Evolutionary conservation across 1,140 invertebrate species (phyloP).

Genomic region (Listronotus bonariensis): DNA sequence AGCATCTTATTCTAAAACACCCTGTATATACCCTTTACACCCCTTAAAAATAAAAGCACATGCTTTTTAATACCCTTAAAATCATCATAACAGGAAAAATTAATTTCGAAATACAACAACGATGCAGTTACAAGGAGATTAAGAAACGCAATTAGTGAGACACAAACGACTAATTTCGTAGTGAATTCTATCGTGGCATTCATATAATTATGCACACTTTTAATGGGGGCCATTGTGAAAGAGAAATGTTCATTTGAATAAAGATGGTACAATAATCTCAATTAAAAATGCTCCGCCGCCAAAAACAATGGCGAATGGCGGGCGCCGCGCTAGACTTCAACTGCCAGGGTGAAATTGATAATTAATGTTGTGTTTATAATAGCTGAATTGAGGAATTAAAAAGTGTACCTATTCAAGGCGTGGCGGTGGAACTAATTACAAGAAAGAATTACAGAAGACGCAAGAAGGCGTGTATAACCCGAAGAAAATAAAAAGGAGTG

Average conservation of each 20-base stretch:
- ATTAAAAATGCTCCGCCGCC: slow-evolving; percentile 54
- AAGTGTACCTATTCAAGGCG: slow-evolving; percentile 52
- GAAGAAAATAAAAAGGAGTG: slow-evolving; percentile 41
- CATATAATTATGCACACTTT: slow-evolving; percentile 56
- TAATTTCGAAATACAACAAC: slow-evolving; percentile 29
- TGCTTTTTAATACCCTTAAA: slow-evolving; percentile 7
- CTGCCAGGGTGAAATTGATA: slow-evolving; percentile 53
- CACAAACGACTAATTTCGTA: slow-evolving; percentile 55
- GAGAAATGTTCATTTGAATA: slow-evolving; percentile 55
- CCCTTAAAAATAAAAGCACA: slow-evolving; percentile 1
- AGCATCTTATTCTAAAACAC: too few relatives aligned
- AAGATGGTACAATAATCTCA: slow-evolving; percentile 56
- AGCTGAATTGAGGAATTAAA: slow-evolving; percentile 55
- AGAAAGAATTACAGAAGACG: slow-evolving; percentile 40
- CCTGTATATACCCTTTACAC: too few relatives aligned
- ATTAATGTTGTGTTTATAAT: slow-evolving; percentile 58
- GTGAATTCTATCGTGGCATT: slow-evolving; percentile 46
- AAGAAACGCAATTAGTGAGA: slow-evolving; percentile 51
- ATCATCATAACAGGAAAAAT: slow-evolving; percentile 11
- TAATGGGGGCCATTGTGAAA: slow-evolving; percentile 48
- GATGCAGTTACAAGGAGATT: slow-evolving; percentile 48
- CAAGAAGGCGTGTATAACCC: slow-evolving; percentile 40
- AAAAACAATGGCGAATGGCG: slow-evolving; percentile 48
- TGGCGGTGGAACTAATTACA: slow-evolving; percentile 47
- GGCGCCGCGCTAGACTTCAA: slow-evolving; percentile 47